Conservation (phyloP, 2,888 invertebrate genomes). For the Eristalis tenax region DNA sequence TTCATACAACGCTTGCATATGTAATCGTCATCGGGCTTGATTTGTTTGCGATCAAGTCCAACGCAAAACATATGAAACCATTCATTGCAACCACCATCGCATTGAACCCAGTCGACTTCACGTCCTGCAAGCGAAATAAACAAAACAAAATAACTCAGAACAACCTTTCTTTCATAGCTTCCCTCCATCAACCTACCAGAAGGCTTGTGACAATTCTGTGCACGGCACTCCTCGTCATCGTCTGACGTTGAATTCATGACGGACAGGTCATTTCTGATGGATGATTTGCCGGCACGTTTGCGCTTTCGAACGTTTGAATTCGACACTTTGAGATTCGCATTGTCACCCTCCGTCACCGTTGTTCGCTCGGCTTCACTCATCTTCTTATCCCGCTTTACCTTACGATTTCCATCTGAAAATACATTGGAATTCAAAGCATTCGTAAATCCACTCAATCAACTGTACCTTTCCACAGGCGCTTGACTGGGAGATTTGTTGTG, state of each 20-base stretch:
- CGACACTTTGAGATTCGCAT: constrained; percentile 2
- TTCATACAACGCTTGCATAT: constrained; percentile 86
- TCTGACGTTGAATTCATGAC: constrained; percentile 80
- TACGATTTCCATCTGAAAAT: constrained; percentile 25
- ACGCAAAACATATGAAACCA: constrained; percentile 99
- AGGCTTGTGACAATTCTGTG: constrained; percentile 87
- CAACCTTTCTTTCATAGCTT: background rate
- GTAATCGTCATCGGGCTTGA: constrained; percentile 93
- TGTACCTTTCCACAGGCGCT: constrained; percentile 52
- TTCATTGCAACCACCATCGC: constrained; percentile 96
- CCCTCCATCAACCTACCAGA: constrained; percentile 79
- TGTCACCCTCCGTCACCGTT: background rate
- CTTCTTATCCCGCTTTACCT: background rate
- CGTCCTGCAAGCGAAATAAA: constrained; percentile 83
- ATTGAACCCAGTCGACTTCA: constrained; percentile 98
- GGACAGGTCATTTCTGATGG: constrained; percentile 31
- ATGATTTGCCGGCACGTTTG: constrained; percentile 75
- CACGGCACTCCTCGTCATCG: constrained; percentile 89
- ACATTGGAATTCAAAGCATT: background rate
- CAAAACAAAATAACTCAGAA: background rate
- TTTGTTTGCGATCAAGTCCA: constrained; percentile 90
- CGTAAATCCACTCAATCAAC: background rate
- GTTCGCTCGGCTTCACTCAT: background rate
- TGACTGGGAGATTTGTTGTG: constrained; percentile 16
- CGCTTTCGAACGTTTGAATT: constrained; percentile 73